phyloP scores from a whole-genome alignment of 1,140 invertebrate species.

The Vanessa tameamea region DNA sequence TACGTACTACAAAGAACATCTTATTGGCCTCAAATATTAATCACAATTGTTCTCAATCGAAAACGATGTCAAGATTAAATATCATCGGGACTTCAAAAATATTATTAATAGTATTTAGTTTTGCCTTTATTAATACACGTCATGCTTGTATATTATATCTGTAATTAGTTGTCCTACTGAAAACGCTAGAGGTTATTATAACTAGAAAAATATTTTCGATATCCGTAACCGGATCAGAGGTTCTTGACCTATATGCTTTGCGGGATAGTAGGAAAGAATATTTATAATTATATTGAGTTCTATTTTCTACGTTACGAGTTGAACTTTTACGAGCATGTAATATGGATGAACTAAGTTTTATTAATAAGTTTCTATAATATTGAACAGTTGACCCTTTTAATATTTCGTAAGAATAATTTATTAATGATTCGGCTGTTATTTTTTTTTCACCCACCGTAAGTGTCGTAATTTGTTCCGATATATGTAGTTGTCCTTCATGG shows the following conservation, averaged over 20 bases:
- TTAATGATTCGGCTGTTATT: no score
- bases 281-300: slow-evolving; percentile 34
- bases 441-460: no score
- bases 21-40: background rate
- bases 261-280: slow-evolving; percentile 27
- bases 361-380: no score
- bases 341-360: background rate
- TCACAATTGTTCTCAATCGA: background rate
- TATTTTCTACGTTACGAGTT: slow-evolving; percentile 25
- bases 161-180: background rate
- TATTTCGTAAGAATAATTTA: no score
- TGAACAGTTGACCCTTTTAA: no score
- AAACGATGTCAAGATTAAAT: background rate
- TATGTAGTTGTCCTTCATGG: no score
- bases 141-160: no score
- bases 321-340: slow-evolving; percentile 14
- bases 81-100: background rate
- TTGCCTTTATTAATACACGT: background rate
- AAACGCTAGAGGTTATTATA: slow-evolving; percentile 15
- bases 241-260: slow-evolving; percentile 63
- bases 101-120: no score
- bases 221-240: slow-evolving; percentile 48
- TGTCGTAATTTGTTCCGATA: no score
- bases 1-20: background rate
- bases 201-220: slow-evolving; percentile 38